Evolutionary conservation across 2,113 vertebrate species (phyloP).

Genomic region (Erythrocercus mccallii): DNA sequence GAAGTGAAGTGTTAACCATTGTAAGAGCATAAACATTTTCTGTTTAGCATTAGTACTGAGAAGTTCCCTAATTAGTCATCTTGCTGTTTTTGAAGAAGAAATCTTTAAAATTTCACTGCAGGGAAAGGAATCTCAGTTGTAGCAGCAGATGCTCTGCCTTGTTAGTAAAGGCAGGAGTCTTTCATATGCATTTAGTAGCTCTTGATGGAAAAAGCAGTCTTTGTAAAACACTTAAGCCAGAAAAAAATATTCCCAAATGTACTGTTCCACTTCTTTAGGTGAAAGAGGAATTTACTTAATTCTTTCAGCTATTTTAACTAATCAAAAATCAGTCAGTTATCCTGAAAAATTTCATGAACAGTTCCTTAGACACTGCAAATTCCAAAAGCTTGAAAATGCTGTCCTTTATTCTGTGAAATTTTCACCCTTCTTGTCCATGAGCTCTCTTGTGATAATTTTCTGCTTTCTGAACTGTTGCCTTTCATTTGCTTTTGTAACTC

Average conservation of each 20-base stretch:
- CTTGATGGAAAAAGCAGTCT: neutral
- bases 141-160: constrained; percentile 8
- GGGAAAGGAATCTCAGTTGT: neutral
- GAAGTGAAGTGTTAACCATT: neutral
- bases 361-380: neutral
- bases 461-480: neutral
- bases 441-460: neutral
- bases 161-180: neutral
- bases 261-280: neutral
- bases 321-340: neutral
- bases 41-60: neutral
- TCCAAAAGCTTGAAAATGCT: neutral
- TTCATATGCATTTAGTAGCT: neutral
- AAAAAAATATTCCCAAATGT: neutral
- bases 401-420: neutral
- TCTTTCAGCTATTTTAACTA: neutral
- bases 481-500: neutral
- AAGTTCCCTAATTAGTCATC: constrained; percentile 36
- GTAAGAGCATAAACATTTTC: constrained; percentile 12
- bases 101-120: constrained; percentile 15
- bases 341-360: neutral
- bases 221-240: neutral
- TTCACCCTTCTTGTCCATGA: neutral
- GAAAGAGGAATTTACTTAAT: neutral
- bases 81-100: constrained; percentile 7